These are phyloP conservation scores for Scaptomyza polygonia DNA, from an alignment of 2,888 invertebrate species.

Conservation along the genomic window DNA sequence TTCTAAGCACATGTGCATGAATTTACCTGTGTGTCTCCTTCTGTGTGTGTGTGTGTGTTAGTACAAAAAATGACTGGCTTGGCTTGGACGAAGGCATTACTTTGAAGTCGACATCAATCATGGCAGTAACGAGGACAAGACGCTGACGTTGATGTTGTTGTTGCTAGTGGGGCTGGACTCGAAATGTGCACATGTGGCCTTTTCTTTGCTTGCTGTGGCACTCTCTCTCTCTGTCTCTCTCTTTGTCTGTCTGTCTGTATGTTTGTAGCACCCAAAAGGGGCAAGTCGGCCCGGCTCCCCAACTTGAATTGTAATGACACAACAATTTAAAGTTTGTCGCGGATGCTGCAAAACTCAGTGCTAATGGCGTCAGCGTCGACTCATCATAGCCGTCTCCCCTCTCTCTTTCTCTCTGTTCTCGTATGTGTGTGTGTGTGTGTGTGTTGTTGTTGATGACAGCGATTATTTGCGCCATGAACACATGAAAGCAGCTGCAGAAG, in stretches of 20 bases:
- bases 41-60: conserved; percentile 6
- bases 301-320: conserved; percentile 77
- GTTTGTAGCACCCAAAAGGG: background rate
- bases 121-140: conserved; percentile 68
- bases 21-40: conserved; percentile 24
- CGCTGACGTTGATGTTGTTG: conserved; percentile 34
- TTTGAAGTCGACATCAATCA: conserved; percentile 78
- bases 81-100: conserved; percentile 67
- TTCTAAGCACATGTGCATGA: conserved; percentile 25
- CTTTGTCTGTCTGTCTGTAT: background rate
- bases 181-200: conserved; percentile 58
- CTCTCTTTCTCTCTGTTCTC: background rate
- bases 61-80: conserved; percentile 47
- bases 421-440: conserved; percentile 14
- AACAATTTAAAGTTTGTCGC: conserved; percentile 81
- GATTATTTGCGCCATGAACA: conserved; percentile 79
- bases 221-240: background rate
- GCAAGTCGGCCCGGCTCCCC: conserved; percentile 22
- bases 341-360: conserved; percentile 78
- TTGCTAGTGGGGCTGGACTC: conserved; percentile 28
- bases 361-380: conserved; percentile 78
- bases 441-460: conserved; percentile 76
- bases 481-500: conserved; percentile 76
- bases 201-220: conserved; percentile 45
- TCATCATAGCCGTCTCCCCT: conserved; percentile 52